Conservation (phyloP, 2,888 invertebrate species). For the Hydraecia micacea region DNA sequence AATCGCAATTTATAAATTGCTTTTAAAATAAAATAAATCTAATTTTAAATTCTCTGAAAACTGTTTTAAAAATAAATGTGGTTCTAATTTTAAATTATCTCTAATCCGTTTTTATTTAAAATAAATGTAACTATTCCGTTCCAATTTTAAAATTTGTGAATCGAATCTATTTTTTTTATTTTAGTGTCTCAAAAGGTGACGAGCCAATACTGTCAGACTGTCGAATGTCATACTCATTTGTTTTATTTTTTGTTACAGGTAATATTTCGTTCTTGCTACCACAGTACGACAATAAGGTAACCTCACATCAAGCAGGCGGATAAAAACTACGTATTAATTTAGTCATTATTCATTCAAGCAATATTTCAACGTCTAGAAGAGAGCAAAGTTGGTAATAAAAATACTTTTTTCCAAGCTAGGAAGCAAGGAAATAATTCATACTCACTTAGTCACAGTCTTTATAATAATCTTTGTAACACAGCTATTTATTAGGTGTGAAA, state of each 20-base stretch:
- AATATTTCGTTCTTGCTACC: slow-evolving; percentile 7
- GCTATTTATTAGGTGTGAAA: slow-evolving; percentile 56
- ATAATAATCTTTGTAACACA: slow-evolving; percentile 6
- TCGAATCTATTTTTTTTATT: background rate
- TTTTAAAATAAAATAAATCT: background rate
- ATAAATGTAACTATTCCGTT: too few species aligned
- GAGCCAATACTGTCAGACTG: background rate
- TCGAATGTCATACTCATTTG: slow-evolving; percentile 6
- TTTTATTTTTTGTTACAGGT: slow-evolving; percentile 49
- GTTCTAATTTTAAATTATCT: background rate
- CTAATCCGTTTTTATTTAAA: background rate
- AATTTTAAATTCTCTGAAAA: background rate
- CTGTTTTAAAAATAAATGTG: background rate
- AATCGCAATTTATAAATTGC: background rate
- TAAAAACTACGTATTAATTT: slow-evolving; percentile 9
- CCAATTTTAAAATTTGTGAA: background rate
- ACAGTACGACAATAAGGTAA: slow-evolving; percentile 27
- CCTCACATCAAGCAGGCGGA: background rate
- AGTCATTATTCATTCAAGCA: slow-evolving; percentile 11
- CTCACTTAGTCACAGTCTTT: background rate
- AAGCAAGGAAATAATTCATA: slow-evolving; percentile 26
- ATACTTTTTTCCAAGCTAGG: slow-evolving; percentile 1
- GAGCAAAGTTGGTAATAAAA: slow-evolving; percentile 15
- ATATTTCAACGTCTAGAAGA: slow-evolving; percentile 2
- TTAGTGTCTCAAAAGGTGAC: background rate